A percentile compares a stretch with the other conserved stretches of the same genome.
phyloP scores from a whole-genome alignment of 2,888 invertebrate genomes.

The Rhagonycha lutea region DNA sequence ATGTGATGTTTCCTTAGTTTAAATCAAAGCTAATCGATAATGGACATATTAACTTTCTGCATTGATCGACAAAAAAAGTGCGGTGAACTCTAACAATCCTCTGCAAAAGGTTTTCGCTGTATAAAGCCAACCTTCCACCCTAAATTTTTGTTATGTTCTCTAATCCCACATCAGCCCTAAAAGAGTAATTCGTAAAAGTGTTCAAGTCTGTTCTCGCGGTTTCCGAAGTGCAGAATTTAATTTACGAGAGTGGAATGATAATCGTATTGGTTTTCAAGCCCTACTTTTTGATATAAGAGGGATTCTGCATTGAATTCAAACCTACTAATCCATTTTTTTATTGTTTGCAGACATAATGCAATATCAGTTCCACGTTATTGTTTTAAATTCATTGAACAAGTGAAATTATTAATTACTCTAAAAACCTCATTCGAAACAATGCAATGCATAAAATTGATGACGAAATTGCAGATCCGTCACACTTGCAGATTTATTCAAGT shows the following conservation, averaged over 20 bases:
- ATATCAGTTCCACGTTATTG: neutral
- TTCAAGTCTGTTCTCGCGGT: neutral
- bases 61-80: no score
- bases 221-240: neutral
- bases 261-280: neutral
- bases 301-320: neutral
- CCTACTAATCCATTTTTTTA: neutral
- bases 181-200: neutral
- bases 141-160: no score
- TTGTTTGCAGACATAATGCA: neutral
- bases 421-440: neutral
- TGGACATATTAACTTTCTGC: no score
- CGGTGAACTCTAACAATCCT: no score
- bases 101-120: no score
- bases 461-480: neutral
- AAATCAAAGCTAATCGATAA: no score
- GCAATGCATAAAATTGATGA: neutral
- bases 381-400: neutral
- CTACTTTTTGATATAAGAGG: neutral
- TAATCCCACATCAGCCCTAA: neutral
- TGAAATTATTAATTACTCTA: neutral
- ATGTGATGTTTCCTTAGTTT: no score
- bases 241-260: neutral
- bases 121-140: no score
- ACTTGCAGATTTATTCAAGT: neutral